Evolutionary conservation across 1,140 invertebrate species (phyloP).

Genomic region (Lordiphosa collinella): DNA sequence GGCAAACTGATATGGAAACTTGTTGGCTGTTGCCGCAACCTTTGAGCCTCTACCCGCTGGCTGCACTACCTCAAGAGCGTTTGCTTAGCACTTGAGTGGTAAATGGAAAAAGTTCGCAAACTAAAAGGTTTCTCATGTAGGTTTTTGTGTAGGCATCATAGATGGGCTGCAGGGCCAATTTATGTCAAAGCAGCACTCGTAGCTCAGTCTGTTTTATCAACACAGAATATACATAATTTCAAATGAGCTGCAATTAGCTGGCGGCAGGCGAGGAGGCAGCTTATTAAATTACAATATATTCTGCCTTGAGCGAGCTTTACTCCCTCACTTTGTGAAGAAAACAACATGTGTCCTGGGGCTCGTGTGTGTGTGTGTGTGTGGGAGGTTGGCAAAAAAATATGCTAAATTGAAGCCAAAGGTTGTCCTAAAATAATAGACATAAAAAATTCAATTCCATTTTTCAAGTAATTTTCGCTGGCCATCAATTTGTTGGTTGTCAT

Average conservation of each 20-base stretch:
- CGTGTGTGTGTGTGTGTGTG: constrained; percentile 8
- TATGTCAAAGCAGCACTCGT: constrained; percentile 7
- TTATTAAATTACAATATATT: constrained; percentile 71
- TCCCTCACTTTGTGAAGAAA: constrained; percentile 20
- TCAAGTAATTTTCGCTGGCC: constrained; percentile 7
- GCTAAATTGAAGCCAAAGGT: constrained; percentile 34
- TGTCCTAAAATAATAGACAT: constrained; percentile 46
- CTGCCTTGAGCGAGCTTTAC: constrained; percentile 19
- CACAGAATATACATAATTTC: constrained; percentile 11
- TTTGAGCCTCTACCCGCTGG: too few relatives aligned
- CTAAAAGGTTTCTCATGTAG: constrained; percentile 67
- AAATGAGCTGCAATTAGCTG: constrained; percentile 47
- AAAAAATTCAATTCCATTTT: constrained; percentile 41
- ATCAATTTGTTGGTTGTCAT: constrained; percentile 44
- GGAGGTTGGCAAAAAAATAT: constrained; percentile 34
- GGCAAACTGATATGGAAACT: too few relatives aligned
- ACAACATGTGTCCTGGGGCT: constrained; percentile 25
- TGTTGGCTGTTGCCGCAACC: too few relatives aligned
- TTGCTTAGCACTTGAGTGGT: constrained; percentile 3
- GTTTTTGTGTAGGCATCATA: constrained; percentile 5
- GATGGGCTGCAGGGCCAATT: constrained; percentile 9
- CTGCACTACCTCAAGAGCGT: constrained; percentile 6
- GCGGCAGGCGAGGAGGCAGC: constrained; percentile 37
- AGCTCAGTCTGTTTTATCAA: constrained; percentile 27
- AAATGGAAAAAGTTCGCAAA: constrained; percentile 6